Base-by-base conservation (phyloP, 2,888 invertebrate genomes). In the Sesamia inferens region DNA sequence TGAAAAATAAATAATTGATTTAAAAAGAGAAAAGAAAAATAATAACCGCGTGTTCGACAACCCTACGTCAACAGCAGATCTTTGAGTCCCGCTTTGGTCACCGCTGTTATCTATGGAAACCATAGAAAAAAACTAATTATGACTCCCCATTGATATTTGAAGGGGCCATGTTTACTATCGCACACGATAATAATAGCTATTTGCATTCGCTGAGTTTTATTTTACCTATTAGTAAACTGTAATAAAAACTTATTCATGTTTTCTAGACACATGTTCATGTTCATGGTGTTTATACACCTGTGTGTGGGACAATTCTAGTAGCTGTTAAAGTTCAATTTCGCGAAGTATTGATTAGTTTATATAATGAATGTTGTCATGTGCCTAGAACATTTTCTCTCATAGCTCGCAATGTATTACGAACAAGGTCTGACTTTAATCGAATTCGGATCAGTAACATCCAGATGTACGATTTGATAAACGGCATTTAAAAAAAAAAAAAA, bases 91-190 rank as follows among this genome's bases (percentile, higher is more conserved):
- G 86, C 85, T 80, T 82, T 90, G 91, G 92, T 91, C 93, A 92
- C 90, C 88, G 88, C 90, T 92, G 92, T 90, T 94, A 95, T 94
- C 94, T 94, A 90, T 91, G 81, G 93, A 92, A 91, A 92, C 93
- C 94, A 90, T 94, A 93, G 90, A 92, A 92, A 90, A 93, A 93
- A 94, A 91, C 89, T 94, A 94, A 95, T 94, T 94, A 94, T 86
- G 88, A 87, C 91, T 92, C 92, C 92, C 89, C 87, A 89, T 92
- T 91, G 91, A 92, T 90, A 88, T 92, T 91, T 90, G 76, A 85
- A 92, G 90, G 91, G 93, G 92, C 88, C 85, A 85, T 88, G 85
- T 83, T 79, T 81, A 76, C 71, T 72, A 78, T 81, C 74, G 74
- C 76, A 79, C 85, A 88, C 74, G 74, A 76, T 75, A 67, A 78